These are phyloP conservation scores for Hafferia zeledoni DNA, from an alignment of 2,797 vertebrate genomes.

Conservation along the genomic window DNA sequence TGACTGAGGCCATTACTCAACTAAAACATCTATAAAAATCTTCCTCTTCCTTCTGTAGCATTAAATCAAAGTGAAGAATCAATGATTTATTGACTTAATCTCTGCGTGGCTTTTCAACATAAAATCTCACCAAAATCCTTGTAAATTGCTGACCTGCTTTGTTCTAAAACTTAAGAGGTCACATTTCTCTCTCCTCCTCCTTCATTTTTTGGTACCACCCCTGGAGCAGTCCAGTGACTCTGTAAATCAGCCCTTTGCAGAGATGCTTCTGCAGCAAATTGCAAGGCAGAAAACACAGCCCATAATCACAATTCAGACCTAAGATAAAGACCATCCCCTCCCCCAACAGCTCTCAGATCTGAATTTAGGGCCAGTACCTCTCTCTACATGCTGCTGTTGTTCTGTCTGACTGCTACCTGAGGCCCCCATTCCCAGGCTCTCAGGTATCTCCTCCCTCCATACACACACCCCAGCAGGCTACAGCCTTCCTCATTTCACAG, in stretches of 20 bases:
- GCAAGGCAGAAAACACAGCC: background rate
- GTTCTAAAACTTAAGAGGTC: constrained; percentile 20
- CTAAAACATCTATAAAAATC: constrained; percentile 55
- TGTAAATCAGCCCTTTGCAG: constrained; percentile 38
- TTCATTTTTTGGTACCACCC: background rate
- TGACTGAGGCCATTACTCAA: constrained; percentile 36
- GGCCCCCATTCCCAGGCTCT: background rate
- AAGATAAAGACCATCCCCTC: background rate
- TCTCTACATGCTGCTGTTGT: fast-evolving
- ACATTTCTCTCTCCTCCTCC: constrained; percentile 7
- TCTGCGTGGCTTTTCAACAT: constrained; percentile 31
- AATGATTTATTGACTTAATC: constrained; percentile 60
- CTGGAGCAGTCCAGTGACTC: background rate
- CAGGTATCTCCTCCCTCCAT: background rate
- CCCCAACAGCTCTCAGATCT: background rate
- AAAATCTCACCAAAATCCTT: constrained; percentile 33
- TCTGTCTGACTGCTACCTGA: background rate
- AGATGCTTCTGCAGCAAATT: background rate
- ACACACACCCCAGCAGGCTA: background rate
- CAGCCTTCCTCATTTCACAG: background rate
- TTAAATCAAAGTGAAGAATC: constrained; percentile 48
- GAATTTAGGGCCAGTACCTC: background rate
- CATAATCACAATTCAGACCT: background rate
- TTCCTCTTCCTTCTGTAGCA: constrained; percentile 19
- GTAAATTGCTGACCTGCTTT: constrained; percentile 47